phyloP scores from a whole-genome alignment of 2,888 invertebrate species.

The Dermolepida albohirtum region DNA sequence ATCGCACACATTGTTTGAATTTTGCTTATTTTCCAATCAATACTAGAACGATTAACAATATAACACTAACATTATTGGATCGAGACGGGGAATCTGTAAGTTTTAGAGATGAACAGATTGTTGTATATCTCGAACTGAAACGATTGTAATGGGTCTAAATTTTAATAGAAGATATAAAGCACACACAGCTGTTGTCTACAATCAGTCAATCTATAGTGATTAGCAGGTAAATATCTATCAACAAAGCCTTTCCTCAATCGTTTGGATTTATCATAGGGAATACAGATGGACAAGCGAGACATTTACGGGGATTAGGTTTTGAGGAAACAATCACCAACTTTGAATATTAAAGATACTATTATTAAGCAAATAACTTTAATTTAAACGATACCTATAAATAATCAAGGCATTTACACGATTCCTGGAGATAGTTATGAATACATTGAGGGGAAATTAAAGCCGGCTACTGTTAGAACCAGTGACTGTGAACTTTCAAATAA shows the following conservation, averaged over 20 bases:
- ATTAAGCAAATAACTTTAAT: slow-evolving; percentile 22
- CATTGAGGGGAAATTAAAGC: slow-evolving; percentile 30
- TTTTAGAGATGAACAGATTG: slow-evolving; percentile 50
- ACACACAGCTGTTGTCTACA: no score
- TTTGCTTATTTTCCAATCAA: no score
- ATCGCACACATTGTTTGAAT: no score
- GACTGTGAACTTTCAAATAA: slow-evolving; percentile 23
- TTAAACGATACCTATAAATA: slow-evolving; percentile 42
- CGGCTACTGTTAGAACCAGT: neutral
- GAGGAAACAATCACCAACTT: slow-evolving; percentile 36
- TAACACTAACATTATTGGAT: no score
- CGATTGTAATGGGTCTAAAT: no score
- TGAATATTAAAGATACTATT: slow-evolving; percentile 41
- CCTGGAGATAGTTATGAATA: slow-evolving; percentile 37
- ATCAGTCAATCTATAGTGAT: neutral
- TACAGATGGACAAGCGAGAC: slow-evolving; percentile 29
- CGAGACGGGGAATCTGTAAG: slow-evolving; percentile 50
- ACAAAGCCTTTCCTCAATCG: neutral
- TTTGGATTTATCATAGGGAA: slow-evolving; percentile 35
- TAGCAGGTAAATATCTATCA: slow-evolving; percentile 4
- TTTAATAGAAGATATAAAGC: no score
- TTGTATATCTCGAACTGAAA: no score
- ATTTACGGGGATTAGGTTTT: slow-evolving; percentile 6
- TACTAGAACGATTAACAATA: no score
- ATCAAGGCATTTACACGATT: slow-evolving; percentile 42